Base-by-base conservation (phyloP, 2,113 vertebrate genomes). In the Panthera leo region DNA sequence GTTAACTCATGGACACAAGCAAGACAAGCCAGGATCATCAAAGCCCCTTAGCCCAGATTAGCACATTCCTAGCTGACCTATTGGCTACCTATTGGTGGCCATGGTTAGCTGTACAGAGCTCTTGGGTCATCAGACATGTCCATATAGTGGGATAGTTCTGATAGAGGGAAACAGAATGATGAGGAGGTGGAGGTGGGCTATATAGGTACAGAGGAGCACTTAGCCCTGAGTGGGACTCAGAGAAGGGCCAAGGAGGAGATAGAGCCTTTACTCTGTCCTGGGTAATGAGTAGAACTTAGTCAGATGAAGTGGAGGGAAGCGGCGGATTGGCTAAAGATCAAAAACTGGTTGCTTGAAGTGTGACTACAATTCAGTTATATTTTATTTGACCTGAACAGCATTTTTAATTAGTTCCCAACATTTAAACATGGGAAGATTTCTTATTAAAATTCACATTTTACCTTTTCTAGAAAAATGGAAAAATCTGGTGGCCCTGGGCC, bases 401-500 rank as follows among this genome's bases (percentile, higher is more conserved):
- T 65, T 94, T 94, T 36, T 70, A 68, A 84, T 84, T 80, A 76
- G 39, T 80, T 91, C 45, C 12, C 42, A 88, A 61, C 34, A 70
- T 83, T 96, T 87, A 68, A 88, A 97, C 90, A 94, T 65, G 10
- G 14, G 19, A 91, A 91, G 2, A 61, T 51, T 85, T 85, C 63
- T 51, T 34, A 53, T 96, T 78, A 97, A 89, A 97, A 71, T 53
- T 13, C 25, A 87, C 6, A 94, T 94, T 94, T 73, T 92, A 80
- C 13, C 14, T 82, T 94, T 75, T n/a, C 10, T 51, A 63, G 36
- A 70, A 97, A 92, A 70, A 34, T 27, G 51, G 25, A 73, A 89
- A 45, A 91, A 71, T 58, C 15, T 88, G 23, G 58, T 76, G 70
- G 79, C 31, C 27, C 5, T 70, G 51, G 58, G 42, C 14, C n/a